phyloP scores from a whole-genome alignment of 1,140 invertebrate genomes.

The Hermetia illucens region DNA sequence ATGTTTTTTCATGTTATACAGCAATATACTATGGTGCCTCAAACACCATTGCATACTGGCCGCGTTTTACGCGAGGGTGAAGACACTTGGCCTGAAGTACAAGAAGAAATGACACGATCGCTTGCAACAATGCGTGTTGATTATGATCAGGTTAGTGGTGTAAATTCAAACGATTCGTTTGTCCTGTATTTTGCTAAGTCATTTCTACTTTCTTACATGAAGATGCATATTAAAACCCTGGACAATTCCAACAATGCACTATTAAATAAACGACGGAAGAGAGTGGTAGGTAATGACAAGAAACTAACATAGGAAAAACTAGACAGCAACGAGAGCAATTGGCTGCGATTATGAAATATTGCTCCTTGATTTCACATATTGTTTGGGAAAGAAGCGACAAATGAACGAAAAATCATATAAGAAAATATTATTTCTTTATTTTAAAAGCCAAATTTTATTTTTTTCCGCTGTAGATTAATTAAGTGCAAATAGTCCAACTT shows the following conservation, averaged over 20 bases:
- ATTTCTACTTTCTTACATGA: conserved; percentile 7
- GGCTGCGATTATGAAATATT: too few species aligned
- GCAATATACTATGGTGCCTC: conserved; percentile 79
- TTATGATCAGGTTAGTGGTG: conserved; percentile 57
- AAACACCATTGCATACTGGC: conserved; percentile 83
- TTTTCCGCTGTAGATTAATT: too few species aligned
- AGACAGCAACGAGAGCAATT: too few species aligned
- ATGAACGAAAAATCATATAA: too few species aligned
- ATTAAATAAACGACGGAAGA: conserved; percentile 70
- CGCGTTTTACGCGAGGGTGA: conserved; percentile 76
- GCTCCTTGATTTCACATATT: too few species aligned
- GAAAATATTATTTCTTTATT: too few species aligned
- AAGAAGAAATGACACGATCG: conserved; percentile 96
- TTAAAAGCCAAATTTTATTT: too few species aligned
- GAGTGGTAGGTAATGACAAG: conserved; percentile 24
- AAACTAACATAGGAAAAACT: background rate
- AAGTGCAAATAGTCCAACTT: too few species aligned
- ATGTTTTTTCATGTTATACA: conserved; percentile 23
- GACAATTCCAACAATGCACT: conserved; percentile 84
- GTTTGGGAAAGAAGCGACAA: too few species aligned
- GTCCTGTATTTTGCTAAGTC: background rate
- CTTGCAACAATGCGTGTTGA: conserved; percentile 93
- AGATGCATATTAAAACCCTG: conserved; percentile 75
- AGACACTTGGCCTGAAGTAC: conserved; percentile 89
- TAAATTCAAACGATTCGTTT: conserved; percentile 5